Base-by-base conservation (phyloP, 2,797 vertebrate species). In the Bovichtus variegatus region DNA sequence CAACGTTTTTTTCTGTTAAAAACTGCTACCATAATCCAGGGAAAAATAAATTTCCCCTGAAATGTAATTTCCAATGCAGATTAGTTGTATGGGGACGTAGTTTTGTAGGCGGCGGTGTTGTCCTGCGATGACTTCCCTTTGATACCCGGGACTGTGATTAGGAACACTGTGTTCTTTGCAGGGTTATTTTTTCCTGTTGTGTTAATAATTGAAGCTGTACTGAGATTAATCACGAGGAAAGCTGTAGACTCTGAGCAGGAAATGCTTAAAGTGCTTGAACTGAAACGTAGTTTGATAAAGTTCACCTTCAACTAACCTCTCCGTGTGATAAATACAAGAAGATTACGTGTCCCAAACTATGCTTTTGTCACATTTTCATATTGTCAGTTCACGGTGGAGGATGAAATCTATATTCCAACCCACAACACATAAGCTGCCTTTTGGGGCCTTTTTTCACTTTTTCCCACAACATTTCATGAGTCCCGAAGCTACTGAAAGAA, bases 341-440 rank as follows among this genome's bases (percentile, higher is more conserved):
- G 16, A 29, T n/a, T 11, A 13, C 1, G 2, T 40, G 1, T 41
- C 63, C 18, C 16, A 40, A 11, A 15, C 2, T 16, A 5, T 63
- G 13, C 15, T 12, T 50, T 25, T 12, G 16, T 31, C 13, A 19
- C 41, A 8, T 54, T 44, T 58, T 23, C 29, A 54, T 9, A 12
- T 21, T 36, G 31, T 71, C 49, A n/a, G 60, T 58, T 40, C 49
- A 18, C 25, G 19, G 25, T 2, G 8, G 19, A 66, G 23, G 36
- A 73, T 40, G 31, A 18, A 2, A 58, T 63, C 18, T 53, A 27
- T 19, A 51, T 73, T 72, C 40, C 64, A 21, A 53, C 29, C 16
- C 57, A 21, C 16, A 19, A 15, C 25, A 46, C 38, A 21, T 25
- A 36, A 66, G 5, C 18, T 60, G 63, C 34, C 63, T 63, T 68